phyloP scores from a whole-genome alignment of 2,888 invertebrate genomes.

The Ichneumon xanthorius region DNA sequence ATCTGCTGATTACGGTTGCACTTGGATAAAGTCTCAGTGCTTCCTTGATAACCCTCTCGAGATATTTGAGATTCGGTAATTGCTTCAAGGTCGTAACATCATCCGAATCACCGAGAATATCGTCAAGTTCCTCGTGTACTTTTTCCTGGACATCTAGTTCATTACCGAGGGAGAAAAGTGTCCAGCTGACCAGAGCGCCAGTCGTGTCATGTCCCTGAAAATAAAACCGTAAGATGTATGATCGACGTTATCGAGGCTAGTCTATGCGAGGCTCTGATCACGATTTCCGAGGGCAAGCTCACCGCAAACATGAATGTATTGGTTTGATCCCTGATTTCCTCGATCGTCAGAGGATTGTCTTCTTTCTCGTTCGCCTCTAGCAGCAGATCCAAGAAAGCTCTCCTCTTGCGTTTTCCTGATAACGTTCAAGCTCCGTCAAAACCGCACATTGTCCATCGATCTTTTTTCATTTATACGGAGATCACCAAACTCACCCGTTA shows the following conservation, averaged over 20 bases:
- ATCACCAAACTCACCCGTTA: constrained; percentile 51
- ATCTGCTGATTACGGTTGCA: constrained; percentile 85
- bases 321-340: constrained; percentile 89
- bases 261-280: neutral
- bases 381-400: constrained; percentile 89
- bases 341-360: constrained; percentile 87
- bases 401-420: constrained; percentile 87
- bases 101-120: constrained; percentile 80
- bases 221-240: neutral
- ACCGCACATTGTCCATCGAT: neutral
- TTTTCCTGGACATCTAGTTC: constrained; percentile 85
- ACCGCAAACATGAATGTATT: constrained; percentile 92
- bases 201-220: constrained; percentile 86
- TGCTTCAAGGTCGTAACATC: constrained; percentile 79
- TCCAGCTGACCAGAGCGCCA: constrained; percentile 86
- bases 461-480: neutral
- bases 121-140: constrained; percentile 84
- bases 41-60: constrained; percentile 87
- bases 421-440: neutral
- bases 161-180: constrained; percentile 85
- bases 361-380: constrained; percentile 87
- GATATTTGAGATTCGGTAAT: constrained; percentile 85
- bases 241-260: neutral
- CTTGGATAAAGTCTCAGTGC: constrained; percentile 86
- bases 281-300: constrained; percentile 64